A percentile compares a stretch with the other conserved stretches of the same genome.
phyloP scores from a whole-genome alignment of 1,140 invertebrate genomes.

The Sitophilus oryzae region DNA sequence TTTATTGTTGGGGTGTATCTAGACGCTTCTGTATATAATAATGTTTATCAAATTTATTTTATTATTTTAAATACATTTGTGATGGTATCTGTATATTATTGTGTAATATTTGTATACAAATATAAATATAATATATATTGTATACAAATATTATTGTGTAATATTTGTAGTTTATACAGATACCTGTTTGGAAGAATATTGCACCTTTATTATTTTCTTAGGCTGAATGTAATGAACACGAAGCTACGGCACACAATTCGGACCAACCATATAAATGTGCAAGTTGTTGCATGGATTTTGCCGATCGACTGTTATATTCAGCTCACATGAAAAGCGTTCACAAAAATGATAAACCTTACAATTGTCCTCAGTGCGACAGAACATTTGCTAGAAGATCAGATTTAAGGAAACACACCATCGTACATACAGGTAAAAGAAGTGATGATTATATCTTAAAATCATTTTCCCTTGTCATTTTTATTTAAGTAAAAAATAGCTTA shows the following conservation, averaged over 20 bases:
- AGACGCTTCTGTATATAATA: too few relatives aligned
- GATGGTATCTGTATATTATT: too few relatives aligned
- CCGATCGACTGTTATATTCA: conserved; percentile 52
- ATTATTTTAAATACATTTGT: too few relatives aligned
- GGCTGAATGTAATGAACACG: conserved; percentile 53
- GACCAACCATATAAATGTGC: conserved; percentile 51
- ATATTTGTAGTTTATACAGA: neutral
- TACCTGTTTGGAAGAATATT: too few relatives aligned
- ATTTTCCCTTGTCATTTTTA: too few relatives aligned
- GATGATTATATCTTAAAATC: too few relatives aligned
- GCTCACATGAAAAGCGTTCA: conserved; percentile 57
- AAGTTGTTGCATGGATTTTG: conserved; percentile 52
- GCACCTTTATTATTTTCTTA: neutral
- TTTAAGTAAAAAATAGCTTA: too few relatives aligned
- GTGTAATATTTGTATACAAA: too few relatives aligned
- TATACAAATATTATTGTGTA: neutral
- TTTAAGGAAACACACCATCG: conserved; percentile 61
- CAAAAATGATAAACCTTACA: conserved; percentile 58
- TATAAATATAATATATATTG: too few relatives aligned
- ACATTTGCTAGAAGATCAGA: conserved; percentile 59
- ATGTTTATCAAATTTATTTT: too few relatives aligned
- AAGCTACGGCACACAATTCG: conserved; percentile 45
- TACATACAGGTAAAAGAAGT: conserved; percentile 56
- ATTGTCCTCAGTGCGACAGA: conserved; percentile 58
- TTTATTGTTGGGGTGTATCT: too few relatives aligned